phyloP scores from a whole-genome alignment of 1,140 invertebrate genomes.

The Hypsibius dujardini region DNA sequence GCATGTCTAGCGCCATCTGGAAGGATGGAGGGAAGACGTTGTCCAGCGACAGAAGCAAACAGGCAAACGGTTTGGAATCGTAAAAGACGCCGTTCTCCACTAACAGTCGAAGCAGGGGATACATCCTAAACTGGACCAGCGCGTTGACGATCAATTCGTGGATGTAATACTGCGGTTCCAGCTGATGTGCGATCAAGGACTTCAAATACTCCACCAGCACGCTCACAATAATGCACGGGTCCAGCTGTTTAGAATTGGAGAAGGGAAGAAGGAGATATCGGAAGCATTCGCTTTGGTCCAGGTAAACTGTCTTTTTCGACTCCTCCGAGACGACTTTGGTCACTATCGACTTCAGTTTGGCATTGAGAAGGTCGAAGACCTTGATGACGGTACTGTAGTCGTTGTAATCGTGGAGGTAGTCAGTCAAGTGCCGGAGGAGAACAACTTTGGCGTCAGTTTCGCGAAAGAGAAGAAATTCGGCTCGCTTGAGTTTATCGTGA shows the following conservation, averaged over 20 bases:
- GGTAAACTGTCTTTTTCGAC: not conserved
- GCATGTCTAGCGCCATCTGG: slow-evolving; percentile 83
- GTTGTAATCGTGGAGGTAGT: not conserved
- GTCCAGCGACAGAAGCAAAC: slow-evolving; percentile 68
- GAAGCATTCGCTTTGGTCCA: slow-evolving; percentile 20
- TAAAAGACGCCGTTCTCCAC: slow-evolving; percentile 69
- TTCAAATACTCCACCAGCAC: slow-evolving; percentile 54
- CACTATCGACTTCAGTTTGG: not conserved
- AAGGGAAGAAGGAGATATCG: slow-evolving; percentile 29
- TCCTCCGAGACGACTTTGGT: not conserved
- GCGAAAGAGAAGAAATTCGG: slow-evolving; percentile 62
- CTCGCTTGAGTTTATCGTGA: slow-evolving; percentile 45
- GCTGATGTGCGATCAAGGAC: slow-evolving; percentile 54
- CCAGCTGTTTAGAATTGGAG: slow-evolving; percentile 25
- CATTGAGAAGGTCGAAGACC: not conserved
- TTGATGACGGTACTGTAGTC: not conserved
- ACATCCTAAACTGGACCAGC: slow-evolving; percentile 46
- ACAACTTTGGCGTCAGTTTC: slow-evolving; percentile 25
- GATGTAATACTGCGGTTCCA: slow-evolving; percentile 62
- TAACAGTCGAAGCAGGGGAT: slow-evolving; percentile 64
- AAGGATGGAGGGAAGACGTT: slow-evolving; percentile 63
- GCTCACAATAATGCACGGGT: slow-evolving; percentile 32
- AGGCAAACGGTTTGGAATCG: slow-evolving; percentile 77
- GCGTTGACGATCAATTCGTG: slow-evolving; percentile 67
- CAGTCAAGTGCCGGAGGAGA: not conserved